Evolutionary conservation across 1,140 invertebrate species (phyloP).

Genomic region (Drosophila sp.): DNA sequence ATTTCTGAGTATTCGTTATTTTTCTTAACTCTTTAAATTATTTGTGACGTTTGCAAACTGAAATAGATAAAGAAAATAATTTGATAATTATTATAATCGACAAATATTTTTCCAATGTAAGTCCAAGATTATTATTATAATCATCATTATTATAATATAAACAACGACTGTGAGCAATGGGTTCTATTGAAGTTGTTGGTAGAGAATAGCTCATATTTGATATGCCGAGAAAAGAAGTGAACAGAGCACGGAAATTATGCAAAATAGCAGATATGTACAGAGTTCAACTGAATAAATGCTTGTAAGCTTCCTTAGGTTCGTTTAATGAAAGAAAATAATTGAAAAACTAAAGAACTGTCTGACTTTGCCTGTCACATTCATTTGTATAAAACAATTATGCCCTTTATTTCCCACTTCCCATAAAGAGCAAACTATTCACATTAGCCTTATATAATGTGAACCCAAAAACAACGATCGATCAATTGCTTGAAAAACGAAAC

Average conservation of each 20-base stretch:
- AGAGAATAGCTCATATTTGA: conserved; percentile 1
- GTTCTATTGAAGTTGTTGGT: not conserved
- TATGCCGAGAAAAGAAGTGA: conserved; percentile 1
- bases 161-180: not conserved
- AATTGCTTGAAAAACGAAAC: conserved; percentile 29
- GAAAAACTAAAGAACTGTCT: too few species aligned
- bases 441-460: conserved; percentile 9
- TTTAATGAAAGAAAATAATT: too few species aligned
- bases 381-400: too few species aligned
- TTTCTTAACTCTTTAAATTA: conserved; percentile 1
- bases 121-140: too few species aligned
- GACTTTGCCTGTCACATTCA: too few species aligned
- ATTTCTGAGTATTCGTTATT: conserved; percentile 23
- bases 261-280: not conserved
- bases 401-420: too few species aligned
- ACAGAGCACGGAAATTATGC: conserved; percentile 9
- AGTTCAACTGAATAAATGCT: not conserved
- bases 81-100: too few species aligned
- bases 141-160: conserved; percentile 1
- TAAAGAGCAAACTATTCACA: not conserved
- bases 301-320: too few species aligned
- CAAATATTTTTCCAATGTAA: too few species aligned
- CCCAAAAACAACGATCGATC: conserved; percentile 17
- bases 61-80: conserved; percentile 1
- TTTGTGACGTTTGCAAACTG: conserved; percentile 39